Conservation (phyloP, 1,140 invertebrate genomes). For the Philaenus spumarius region DNA sequence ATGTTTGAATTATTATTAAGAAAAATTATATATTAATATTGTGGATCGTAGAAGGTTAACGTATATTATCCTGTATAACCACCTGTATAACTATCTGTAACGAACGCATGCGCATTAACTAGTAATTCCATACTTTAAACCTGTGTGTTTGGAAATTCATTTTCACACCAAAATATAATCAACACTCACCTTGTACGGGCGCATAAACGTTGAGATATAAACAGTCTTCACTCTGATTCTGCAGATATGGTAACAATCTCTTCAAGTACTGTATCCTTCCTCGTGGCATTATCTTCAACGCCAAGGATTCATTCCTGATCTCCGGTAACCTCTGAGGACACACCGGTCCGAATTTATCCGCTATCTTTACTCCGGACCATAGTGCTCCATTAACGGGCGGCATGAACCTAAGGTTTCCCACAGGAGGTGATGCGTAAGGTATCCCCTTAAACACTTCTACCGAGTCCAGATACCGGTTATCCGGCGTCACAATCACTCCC, state of each 20-base stretch:
- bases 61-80: too few relatives aligned
- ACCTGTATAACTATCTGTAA: too few relatives aligned
- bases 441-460: constrained; percentile 81
- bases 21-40: too few relatives aligned
- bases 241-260: constrained; percentile 73
- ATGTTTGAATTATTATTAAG: too few relatives aligned
- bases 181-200: constrained; percentile 80
- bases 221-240: constrained; percentile 92
- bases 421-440: constrained; percentile 90
- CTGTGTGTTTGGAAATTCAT: too few relatives aligned
- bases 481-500: constrained; percentile 43
- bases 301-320: constrained; percentile 69
- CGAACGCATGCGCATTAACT: too few relatives aligned
- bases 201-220: constrained; percentile 94
- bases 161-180: too few relatives aligned
- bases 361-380: constrained; percentile 81
- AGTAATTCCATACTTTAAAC: too few relatives aligned
- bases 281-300: constrained; percentile 71
- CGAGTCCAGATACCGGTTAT: constrained; percentile 38
- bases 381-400: constrained; percentile 82
- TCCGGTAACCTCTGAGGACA: constrained; percentile 81
- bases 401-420: constrained; percentile 85
- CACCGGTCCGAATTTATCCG: constrained; percentile 76
- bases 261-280: constrained; percentile 79
- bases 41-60: too few relatives aligned